These are phyloP conservation scores for Dendroctonus ponderosae DNA, from an alignment of 1,140 invertebrate species.

Conservation along the genomic window DNA sequence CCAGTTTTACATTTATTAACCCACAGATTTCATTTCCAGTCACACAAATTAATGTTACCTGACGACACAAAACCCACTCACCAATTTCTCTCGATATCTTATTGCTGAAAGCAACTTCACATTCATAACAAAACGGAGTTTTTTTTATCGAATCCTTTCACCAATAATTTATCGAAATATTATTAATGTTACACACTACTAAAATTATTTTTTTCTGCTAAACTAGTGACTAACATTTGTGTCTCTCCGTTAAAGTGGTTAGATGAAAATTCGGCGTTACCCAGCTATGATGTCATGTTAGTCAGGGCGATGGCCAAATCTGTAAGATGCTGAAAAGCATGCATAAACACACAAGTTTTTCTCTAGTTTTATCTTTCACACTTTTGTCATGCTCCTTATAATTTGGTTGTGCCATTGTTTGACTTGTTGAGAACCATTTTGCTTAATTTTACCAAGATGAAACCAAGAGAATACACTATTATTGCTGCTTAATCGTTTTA, in stretches of 20 bases:
- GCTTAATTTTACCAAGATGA: too few relatives aligned
- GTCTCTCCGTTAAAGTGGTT: constrained; percentile 57
- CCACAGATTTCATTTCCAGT: constrained; percentile 2
- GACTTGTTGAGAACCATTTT: too few relatives aligned
- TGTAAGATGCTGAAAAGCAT: constrained; percentile 53
- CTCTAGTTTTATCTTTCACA: background rate
- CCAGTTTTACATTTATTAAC: constrained; percentile 27
- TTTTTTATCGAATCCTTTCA: background rate
- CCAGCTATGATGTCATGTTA: constrained; percentile 63
- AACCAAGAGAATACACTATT: too few relatives aligned
- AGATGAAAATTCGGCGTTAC: constrained; percentile 64
- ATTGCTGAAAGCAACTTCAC: background rate
- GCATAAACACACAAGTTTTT: constrained; percentile 2
- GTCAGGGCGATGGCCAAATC: constrained; percentile 61
- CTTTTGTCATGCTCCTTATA: too few relatives aligned
- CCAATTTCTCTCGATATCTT: background rate
- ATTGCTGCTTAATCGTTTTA: too few relatives aligned
- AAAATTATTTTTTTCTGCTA: constrained; percentile 4
- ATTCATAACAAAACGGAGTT: background rate
- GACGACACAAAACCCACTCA: background rate
- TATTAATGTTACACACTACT: constrained; percentile 5
- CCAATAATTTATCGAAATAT: constrained; percentile 2
- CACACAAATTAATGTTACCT: background rate
- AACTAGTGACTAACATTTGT: constrained; percentile 41
- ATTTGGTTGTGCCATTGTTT: too few relatives aligned